Evolutionary conservation across 2,113 vertebrate species (phyloP).

Genomic region (Scophthalmus maximus): DNA sequence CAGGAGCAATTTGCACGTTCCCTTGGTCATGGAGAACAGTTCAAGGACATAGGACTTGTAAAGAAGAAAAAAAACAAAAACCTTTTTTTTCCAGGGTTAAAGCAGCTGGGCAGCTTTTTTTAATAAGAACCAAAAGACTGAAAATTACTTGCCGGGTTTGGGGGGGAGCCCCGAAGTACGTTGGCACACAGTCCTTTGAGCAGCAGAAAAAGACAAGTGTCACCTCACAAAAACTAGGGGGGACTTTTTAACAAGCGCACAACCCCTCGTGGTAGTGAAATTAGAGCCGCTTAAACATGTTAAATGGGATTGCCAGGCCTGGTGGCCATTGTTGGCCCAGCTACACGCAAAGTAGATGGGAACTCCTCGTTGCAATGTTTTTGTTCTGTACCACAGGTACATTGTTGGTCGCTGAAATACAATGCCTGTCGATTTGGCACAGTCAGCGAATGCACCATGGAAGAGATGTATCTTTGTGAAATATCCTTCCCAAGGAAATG

Average conservation of each 20-base stretch:
- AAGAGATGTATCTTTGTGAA: conserved; percentile 27
- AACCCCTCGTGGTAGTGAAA: conserved; percentile 72
- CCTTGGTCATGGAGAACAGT: conserved; percentile 73
- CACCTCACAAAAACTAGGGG: conserved; percentile 71
- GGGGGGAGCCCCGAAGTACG: conserved; percentile 66
- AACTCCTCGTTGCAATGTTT: conserved; percentile 26
- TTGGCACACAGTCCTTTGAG: conserved; percentile 66
- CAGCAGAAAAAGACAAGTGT: conserved; percentile 82
- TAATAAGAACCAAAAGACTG: conserved; percentile 82
- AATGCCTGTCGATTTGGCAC: conserved; percentile 13
- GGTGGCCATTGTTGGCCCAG: conserved; percentile 38
- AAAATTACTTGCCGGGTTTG: conserved; percentile 78
- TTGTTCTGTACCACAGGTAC: conserved; percentile 67
- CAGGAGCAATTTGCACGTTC: conserved; percentile 74
- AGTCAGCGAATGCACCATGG: conserved; percentile 15
- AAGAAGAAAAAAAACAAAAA: conserved; percentile 49
- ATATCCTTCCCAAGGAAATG: background rate
- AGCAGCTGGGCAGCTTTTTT: conserved; percentile 77
- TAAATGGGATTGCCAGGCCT: conserved; percentile 45
- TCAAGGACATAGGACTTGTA: conserved; percentile 79
- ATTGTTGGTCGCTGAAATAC: conserved; percentile 47
- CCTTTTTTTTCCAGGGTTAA: conserved; percentile 67
- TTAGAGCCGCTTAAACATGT: conserved; percentile 68
- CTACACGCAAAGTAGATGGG: conserved; percentile 58
- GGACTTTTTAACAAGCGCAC: conserved; percentile 70